Evolutionary conservation across 2,797 vertebrate species (phyloP).

Genomic region (Tachyglossus aculeatus): DNA sequence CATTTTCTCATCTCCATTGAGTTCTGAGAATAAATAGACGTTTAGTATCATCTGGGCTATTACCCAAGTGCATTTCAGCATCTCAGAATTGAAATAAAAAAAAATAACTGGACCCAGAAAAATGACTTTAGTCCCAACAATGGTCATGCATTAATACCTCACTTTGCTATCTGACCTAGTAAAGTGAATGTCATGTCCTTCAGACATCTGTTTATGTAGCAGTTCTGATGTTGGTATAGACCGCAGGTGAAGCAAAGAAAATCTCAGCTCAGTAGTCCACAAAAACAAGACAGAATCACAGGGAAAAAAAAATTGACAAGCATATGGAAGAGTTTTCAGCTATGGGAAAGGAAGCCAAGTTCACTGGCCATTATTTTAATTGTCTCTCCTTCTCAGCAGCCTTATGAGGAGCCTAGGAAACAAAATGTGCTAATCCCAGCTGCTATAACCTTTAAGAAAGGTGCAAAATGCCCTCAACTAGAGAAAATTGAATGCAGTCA

Average conservation of each 20-base stretch:
- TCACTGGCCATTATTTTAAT: conserved; percentile 67
- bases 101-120: background rate
- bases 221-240: background rate
- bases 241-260: conserved; percentile 20
- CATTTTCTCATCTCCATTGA: background rate
- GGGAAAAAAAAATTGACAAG: conserved; percentile 38
- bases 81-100: conserved; percentile 6
- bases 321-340: conserved; percentile 54
- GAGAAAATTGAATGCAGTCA: conserved; percentile 56
- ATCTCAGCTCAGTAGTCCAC: conserved; percentile 9
- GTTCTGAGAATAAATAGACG: conserved; percentile 11
- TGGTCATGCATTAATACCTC: background rate
- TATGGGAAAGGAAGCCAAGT: conserved; percentile 48
- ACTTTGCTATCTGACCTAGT: background rate
- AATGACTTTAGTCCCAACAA: background rate
- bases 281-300: conserved; percentile 34
- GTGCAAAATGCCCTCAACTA: conserved; percentile 54
- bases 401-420: conserved; percentile 60
- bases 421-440: conserved; percentile 67
- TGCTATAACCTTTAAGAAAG: conserved; percentile 59
- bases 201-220: background rate
- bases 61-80: background rate
- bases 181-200: background rate
- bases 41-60: background rate
- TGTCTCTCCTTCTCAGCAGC: conserved; percentile 66